Evolutionary conservation across 2,113 vertebrate genomes (phyloP).

Genomic region (Lonchura striata): DNA sequence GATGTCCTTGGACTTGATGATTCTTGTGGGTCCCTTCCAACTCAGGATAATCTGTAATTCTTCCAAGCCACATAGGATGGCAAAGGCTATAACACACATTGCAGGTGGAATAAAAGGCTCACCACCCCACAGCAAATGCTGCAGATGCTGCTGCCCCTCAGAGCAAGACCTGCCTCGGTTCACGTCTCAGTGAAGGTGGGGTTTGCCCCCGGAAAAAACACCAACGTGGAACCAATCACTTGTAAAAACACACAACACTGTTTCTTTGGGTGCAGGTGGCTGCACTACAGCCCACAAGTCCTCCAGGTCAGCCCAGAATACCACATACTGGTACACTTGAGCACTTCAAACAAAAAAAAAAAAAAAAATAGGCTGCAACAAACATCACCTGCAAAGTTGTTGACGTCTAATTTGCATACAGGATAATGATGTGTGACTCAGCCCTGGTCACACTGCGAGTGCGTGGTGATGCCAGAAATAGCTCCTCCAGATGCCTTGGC

Average conservation of each 20-base stretch:
- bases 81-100: rapidly evolving
- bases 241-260: background rate
- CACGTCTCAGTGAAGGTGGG: background rate
- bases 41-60: background rate
- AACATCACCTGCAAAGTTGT: constrained; percentile 42
- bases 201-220: constrained; percentile 17
- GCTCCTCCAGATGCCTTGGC: background rate
- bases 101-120: background rate
- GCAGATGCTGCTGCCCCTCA: background rate
- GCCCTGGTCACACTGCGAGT: background rate
- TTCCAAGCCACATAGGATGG: background rate
- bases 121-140: background rate
- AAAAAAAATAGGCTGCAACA: background rate
- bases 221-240: background rate
- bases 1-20: background rate
- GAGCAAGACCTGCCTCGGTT: background rate
- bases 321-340: background rate
- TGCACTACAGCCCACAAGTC: background rate
- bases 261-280: background rate
- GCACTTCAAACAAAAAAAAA: background rate
- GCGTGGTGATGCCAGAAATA: background rate
- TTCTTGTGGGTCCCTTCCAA: background rate
- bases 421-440: constrained; percentile 45
- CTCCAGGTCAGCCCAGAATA: background rate
- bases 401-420: background rate